Evolutionary conservation across 2,888 invertebrate species (phyloP).

Genomic region (Strigamia crassipes): DNA sequence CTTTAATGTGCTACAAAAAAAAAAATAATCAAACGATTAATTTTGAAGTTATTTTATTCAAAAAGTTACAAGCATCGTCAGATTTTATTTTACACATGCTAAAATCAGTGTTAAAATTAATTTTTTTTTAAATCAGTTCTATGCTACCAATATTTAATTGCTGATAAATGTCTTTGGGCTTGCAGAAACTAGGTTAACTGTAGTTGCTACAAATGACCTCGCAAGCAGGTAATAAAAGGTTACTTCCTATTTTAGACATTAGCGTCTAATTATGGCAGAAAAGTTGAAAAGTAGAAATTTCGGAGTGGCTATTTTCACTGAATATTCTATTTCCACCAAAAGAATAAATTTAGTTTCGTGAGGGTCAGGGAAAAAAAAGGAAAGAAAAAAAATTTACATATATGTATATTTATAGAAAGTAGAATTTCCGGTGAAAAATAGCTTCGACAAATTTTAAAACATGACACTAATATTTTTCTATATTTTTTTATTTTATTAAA

Average conservation of each 20-base stretch:
- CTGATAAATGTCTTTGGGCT: background rate
- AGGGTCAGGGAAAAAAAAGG: too few relatives aligned
- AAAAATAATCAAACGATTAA: slow-evolving; percentile 14
- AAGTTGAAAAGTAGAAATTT: background rate
- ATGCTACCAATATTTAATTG: background rate
- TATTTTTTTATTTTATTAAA: background rate
- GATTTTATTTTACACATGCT: too few relatives aligned
- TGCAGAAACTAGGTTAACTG: background rate
- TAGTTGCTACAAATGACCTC: too few relatives aligned
- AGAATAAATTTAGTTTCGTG: too few relatives aligned
- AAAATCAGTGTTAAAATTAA: too few relatives aligned
- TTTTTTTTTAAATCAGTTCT: background rate
- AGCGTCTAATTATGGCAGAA: background rate
- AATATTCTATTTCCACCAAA: too few relatives aligned
- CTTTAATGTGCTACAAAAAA: slow-evolving; percentile 57
- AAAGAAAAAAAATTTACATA: too few relatives aligned
- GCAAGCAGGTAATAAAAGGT: background rate
- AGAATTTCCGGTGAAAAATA: too few relatives aligned
- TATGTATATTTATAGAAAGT: too few relatives aligned
- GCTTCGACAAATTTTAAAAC: too few relatives aligned
- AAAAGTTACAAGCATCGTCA: background rate
- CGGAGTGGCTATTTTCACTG: too few relatives aligned
- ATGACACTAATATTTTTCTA: too few relatives aligned
- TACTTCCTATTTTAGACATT: background rate
- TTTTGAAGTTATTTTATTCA: background rate